phyloP scores from a whole-genome alignment of 1,140 invertebrate genomes.

The Acromyrmex echinatior region DNA sequence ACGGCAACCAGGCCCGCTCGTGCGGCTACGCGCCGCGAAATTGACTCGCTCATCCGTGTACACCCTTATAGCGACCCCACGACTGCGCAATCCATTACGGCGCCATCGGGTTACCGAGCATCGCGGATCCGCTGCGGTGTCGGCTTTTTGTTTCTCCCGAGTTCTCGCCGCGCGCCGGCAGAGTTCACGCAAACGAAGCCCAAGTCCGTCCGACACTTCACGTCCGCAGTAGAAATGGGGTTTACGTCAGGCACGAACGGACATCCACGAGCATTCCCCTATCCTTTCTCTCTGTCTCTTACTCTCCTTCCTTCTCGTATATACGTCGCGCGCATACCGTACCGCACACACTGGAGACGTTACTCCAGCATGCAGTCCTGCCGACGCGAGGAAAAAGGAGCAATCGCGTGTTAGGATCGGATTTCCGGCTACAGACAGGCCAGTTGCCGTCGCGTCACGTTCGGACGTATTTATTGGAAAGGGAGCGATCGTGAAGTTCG shows the following conservation, averaged over 20 bases:
- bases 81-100: constrained; percentile 63
- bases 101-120: constrained; percentile 55
- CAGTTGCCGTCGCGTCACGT: constrained; percentile 57
- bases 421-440: constrained; percentile 62
- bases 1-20: constrained; percentile 55
- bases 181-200: constrained; percentile 64
- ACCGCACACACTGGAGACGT: constrained; percentile 8
- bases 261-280: constrained; percentile 58
- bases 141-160: constrained; percentile 57
- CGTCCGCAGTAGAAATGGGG: constrained; percentile 60
- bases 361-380: neutral
- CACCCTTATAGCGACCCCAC: constrained; percentile 60
- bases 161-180: constrained; percentile 54
- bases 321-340: neutral
- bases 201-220: constrained; percentile 61
- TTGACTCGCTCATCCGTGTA: constrained; percentile 65
- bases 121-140: constrained; percentile 47
- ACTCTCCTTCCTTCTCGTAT: neutral
- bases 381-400: constrained; percentile 37
- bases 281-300: neutral
- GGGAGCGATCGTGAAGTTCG: constrained; percentile 45
- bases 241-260: constrained; percentile 61
- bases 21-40: constrained; percentile 62
- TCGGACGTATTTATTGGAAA: constrained; percentile 60
- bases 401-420: constrained; percentile 53